Conservation (phyloP, 1,140 invertebrate genomes). For the Grapholita molesta region DNA sequence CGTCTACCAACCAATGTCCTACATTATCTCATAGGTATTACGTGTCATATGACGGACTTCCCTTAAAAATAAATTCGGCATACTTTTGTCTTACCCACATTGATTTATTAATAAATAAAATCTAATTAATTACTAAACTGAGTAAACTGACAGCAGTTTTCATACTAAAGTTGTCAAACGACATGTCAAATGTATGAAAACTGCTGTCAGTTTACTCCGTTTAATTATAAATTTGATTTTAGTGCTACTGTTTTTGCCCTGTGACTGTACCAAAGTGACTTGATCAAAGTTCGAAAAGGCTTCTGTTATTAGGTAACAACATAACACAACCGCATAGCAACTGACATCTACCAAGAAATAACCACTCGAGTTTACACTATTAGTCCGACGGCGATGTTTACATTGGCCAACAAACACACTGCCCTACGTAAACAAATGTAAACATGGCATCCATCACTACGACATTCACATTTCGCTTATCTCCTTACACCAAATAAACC, state of each 20-base stretch:
- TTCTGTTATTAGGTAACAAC: background rate
- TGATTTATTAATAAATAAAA: too few species aligned
- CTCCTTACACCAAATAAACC: background rate
- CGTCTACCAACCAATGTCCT: too few species aligned
- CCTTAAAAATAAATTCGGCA: too few species aligned
- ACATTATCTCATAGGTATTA: too few species aligned
- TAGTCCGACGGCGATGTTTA: background rate
- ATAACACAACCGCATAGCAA: background rate
- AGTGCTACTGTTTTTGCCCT: background rate
- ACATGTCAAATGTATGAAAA: too few species aligned
- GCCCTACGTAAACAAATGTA: conserved; percentile 1
- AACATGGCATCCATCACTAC: background rate
- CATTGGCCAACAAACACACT: background rate
- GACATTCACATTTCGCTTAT: background rate
- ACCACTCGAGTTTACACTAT: conserved; percentile 3
- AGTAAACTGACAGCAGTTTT: too few species aligned
- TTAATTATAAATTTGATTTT: too few species aligned
- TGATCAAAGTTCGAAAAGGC: background rate
- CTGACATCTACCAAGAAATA: background rate
- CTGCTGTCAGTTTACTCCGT: too few species aligned
- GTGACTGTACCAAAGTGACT: background rate
- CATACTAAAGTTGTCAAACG: too few species aligned
- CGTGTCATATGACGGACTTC: too few species aligned
- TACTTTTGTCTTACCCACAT: too few species aligned
- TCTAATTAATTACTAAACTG: too few species aligned